These are phyloP conservation scores for Myiozetetes cayanensis DNA, from an alignment of 2,113 vertebrate species.

Conservation along the genomic window DNA sequence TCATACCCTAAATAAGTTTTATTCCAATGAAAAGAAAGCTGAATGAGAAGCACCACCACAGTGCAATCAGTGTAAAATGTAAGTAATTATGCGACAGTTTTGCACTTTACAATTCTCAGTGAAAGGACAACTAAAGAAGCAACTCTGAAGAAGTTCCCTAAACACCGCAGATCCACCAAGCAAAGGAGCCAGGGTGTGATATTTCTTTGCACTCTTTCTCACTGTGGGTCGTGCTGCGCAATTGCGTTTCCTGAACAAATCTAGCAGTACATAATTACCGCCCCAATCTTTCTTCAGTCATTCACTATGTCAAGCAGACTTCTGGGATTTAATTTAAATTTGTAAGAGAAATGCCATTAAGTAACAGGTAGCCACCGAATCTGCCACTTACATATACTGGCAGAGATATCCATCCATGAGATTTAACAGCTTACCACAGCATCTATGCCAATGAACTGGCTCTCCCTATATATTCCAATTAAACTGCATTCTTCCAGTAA, in stretches of 20 bases:
- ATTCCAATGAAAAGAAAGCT: neutral
- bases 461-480: neutral
- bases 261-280: neutral
- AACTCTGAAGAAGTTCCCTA: neutral
- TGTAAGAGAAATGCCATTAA: neutral
- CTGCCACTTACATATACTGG: fast-evolving
- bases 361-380: neutral
- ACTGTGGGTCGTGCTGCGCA: too few relatives aligned
- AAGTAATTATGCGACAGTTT: neutral
- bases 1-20: neutral
- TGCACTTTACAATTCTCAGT: neutral
- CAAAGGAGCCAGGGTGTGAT: fast-evolving
- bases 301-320: neutral
- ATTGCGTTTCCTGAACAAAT: neutral
- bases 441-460: neutral
- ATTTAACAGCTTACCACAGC: neutral
- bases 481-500: neutral
- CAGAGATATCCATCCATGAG: neutral
- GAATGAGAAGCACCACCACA: neutral
- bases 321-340: neutral
- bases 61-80: neutral
- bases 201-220: neutral
- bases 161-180: neutral
- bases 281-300: neutral
- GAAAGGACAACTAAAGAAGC: neutral